Conservation (phyloP, 2,888 invertebrate species). For the Cylloceria caligata region DNA sequence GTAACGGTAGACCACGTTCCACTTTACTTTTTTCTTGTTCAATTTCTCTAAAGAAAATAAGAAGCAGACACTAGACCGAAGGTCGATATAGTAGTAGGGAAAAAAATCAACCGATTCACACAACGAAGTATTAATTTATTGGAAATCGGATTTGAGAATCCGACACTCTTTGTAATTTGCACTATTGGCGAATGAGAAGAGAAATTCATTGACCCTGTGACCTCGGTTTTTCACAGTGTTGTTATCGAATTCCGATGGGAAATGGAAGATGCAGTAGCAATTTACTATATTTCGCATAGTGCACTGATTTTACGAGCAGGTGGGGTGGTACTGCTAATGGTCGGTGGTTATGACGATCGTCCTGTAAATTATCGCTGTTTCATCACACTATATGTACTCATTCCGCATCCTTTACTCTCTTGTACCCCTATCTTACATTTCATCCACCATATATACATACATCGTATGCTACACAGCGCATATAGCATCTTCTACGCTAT, state of each 20-base stretch:
- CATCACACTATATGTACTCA: slow-evolving; percentile 20
- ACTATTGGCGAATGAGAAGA: slow-evolving; percentile 23
- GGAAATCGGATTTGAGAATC: too few relatives aligned
- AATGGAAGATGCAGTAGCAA: slow-evolving; percentile 27
- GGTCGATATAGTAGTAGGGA: too few relatives aligned
- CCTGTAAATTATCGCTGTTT: slow-evolving; percentile 53
- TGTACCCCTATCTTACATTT: slow-evolving; percentile 36
- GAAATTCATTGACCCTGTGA: slow-evolving; percentile 63
- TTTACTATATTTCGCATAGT: slow-evolving; percentile 9
- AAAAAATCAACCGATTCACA: slow-evolving; percentile 1
- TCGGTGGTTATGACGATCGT: slow-evolving; percentile 54
- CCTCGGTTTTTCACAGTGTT: slow-evolving; percentile 17
- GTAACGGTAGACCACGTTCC: slow-evolving; percentile 45
- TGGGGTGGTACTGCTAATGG: slow-evolving; percentile 54
- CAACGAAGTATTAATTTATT: not conserved
- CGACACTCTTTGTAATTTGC: slow-evolving; percentile 13
- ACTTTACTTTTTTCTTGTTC: slow-evolving; percentile 45
- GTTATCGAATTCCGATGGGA: slow-evolving; percentile 54
- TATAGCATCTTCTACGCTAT: slow-evolving; percentile 30
- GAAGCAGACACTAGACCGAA: not conserved
- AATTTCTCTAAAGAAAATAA: not conserved
- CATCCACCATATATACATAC: slow-evolving; percentile 10
- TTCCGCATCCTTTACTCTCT: slow-evolving; percentile 44
- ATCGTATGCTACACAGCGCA: not conserved
- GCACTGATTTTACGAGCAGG: slow-evolving; percentile 52